A percentile compares a stretch with the other conserved stretches of the same genome.
Conservation (phyloP, 2,113 vertebrate genomes). For the Rhinoptilus africanus region DNA sequence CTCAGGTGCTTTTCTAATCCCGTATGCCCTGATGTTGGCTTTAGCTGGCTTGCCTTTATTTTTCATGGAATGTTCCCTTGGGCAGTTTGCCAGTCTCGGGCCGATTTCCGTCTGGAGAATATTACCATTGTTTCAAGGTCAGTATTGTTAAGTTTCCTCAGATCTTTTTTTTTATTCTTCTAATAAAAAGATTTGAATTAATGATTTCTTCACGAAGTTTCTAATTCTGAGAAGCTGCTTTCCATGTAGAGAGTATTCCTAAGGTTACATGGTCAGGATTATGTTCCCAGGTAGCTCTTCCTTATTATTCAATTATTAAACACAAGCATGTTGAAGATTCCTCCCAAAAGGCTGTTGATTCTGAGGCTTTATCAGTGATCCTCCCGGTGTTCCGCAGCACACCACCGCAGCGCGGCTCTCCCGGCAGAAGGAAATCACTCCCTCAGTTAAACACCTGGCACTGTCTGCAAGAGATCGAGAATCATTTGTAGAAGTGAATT, state of each 20-base stretch:
- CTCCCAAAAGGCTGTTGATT: not conserved
- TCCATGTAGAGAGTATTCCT: fast-evolving
- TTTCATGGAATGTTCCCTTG: slow-evolving; percentile 92
- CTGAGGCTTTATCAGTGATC: not conserved
- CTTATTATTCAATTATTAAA: not conserved
- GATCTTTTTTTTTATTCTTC: not conserved
- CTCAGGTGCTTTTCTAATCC: slow-evolving; percentile 94
- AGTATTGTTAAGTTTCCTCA: slow-evolving; percentile 15
- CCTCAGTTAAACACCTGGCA: not conserved
- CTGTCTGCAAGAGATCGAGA: not conserved
- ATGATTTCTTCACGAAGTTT: not conserved
- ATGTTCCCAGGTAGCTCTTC: not conserved
- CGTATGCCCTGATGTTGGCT: slow-evolving; percentile 88
- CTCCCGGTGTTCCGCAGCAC: not conserved
- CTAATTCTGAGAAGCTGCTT: not conserved
- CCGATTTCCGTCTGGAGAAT: slow-evolving; percentile 88
- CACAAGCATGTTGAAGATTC: not conserved
- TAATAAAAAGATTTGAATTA: not conserved
- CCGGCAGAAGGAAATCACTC: not conserved
- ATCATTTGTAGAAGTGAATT: not conserved
- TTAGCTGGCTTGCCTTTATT: slow-evolving; percentile 90
- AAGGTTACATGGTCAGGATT: not conserved
- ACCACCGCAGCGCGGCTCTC: not conserved
- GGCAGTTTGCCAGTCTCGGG: slow-evolving; percentile 94
- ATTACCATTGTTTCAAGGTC: slow-evolving; percentile 90